Conservation (phyloP, 1,140 invertebrate genomes). For the Drosophila neocordata region DNA sequence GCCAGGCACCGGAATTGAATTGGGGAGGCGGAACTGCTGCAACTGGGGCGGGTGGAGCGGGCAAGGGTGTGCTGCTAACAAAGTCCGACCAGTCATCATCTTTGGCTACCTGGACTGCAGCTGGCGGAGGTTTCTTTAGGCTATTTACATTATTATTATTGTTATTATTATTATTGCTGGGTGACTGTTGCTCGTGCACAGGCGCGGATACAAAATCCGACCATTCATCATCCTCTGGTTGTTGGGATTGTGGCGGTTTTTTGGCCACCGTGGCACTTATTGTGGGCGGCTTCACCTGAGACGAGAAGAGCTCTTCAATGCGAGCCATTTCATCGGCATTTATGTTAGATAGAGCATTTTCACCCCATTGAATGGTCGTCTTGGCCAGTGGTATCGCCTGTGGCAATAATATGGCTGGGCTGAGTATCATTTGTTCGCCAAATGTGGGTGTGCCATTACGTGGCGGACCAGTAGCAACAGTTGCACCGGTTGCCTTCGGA, state of each 20-base stretch:
- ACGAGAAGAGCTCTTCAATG: conserved; percentile 82
- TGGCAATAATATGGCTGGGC: conserved; percentile 75
- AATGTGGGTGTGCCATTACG: conserved; percentile 62
- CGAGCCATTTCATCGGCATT: conserved; percentile 86
- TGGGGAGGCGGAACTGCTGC: conserved; percentile 42
- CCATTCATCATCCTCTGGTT: conserved; percentile 84
- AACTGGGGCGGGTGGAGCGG: conserved; percentile 12
- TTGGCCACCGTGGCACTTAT: conserved; percentile 74
- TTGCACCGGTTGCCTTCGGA: neutral
- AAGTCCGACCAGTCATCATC: conserved; percentile 87
- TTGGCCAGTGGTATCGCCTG: conserved; percentile 72
- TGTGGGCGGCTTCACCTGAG: conserved; percentile 57
- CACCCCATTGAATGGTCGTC: conserved; percentile 87
- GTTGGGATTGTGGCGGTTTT: conserved; percentile 50
- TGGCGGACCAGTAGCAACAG: conserved; percentile 16
- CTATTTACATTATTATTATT: conserved; percentile 52
- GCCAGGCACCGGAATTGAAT: conserved; percentile 79
- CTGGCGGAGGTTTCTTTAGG: conserved; percentile 14
- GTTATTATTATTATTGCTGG: conserved; percentile 29
- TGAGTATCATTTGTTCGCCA: conserved; percentile 77
- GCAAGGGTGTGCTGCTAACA: conserved; percentile 84
- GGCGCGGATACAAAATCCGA: conserved; percentile 85
- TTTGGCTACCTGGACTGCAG: conserved; percentile 60
- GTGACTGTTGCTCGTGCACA: conserved; percentile 51
- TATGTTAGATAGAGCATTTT: conserved; percentile 84